phyloP scores from a whole-genome alignment of 1,140 invertebrate species.

The Pseudomyrmex cubaensis region DNA sequence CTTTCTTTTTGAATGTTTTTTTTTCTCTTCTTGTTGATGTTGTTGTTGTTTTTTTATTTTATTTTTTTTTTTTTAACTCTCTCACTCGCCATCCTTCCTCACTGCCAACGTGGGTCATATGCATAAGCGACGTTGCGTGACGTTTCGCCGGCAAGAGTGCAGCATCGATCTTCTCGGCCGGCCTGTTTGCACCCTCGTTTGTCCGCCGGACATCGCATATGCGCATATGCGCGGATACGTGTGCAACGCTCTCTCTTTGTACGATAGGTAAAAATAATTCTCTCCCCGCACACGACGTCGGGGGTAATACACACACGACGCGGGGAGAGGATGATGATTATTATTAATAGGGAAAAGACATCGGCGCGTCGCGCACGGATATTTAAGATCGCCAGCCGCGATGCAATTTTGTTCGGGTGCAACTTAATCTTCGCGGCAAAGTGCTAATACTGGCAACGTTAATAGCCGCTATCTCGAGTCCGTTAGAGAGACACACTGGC shows the following conservation, averaged over 20 bases:
- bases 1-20: background rate
- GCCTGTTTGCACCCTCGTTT: constrained; percentile 62
- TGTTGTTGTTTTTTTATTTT: background rate
- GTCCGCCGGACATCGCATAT: constrained; percentile 47
- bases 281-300: constrained; percentile 25
- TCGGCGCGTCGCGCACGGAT: background rate
- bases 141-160: constrained; percentile 49
- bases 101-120: constrained; percentile 47
- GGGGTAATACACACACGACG: background rate
- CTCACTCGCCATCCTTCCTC: constrained; percentile 62
- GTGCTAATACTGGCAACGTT: constrained; percentile 19
- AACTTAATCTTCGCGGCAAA: constrained; percentile 30
- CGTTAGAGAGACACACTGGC: constrained; percentile 11
- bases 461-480: constrained; percentile 33
- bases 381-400: background rate
- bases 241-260: constrained; percentile 43
- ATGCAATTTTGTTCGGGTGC: constrained; percentile 20
- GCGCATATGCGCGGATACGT: constrained; percentile 40
- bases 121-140: constrained; percentile 63
- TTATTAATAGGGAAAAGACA: constrained; percentile 36
- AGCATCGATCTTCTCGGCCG: constrained; percentile 54
- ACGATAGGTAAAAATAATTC: constrained; percentile 66
- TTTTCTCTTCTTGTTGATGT: background rate
- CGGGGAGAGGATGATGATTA: background rate
- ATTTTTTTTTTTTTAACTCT: constrained; percentile 6